Evolutionary conservation across 2,113 vertebrate genomes (phyloP), one percentile per base, ranked within the genome.

Genomic region (Phaethornis superciliosus): DNA sequence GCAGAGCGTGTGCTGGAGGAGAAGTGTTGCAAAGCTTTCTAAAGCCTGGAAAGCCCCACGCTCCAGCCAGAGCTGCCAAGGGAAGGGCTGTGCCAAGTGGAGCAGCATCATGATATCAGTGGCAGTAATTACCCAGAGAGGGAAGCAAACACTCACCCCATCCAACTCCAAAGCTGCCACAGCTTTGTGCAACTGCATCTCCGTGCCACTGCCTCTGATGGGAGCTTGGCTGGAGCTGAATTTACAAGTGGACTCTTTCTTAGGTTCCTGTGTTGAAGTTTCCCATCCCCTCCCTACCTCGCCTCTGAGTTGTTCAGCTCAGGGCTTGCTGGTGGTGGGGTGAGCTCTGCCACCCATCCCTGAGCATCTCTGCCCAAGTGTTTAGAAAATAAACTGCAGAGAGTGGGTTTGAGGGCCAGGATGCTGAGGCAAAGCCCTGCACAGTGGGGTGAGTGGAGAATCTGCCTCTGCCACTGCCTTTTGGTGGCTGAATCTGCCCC

Each of bases 11-110:
- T 83, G 88, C 91, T 93, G 1, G 0, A 83, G 93, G n/a, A 93
- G 77, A 35, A 88, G 88, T 2, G 37, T 65, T 70, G 81, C 89
- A 35, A 63, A 60, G 90, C 75, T 94, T 94, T 88, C 37, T 22
- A 83, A 89, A 80, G 89, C 15, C 81, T 95, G 91, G 51, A 49
- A n/a, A 93, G 71, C 83, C 60, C 87, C 72, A 37, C 0, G 80
- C 56, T 58, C 23, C 60, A 12, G 80, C 49, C 81, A 1, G 87
- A 11, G 91, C 85, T 95, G 95, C 94, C 94, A 93, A 90, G 91
- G 11, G 42, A 94, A 7, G 23, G 68, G 91, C 72, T 93, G 94
- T 95, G 96, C 95, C 96, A 95, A 95, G 91, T 24, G 63, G 91
- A 91, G 85, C 84, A 42, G 84, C 0, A 12, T 12, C 87, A 96